A percentile compares a stretch with the other conserved stretches of the same genome.
Evolutionary conservation across 2,888 invertebrate genomes (phyloP).

Genomic region (Antheraea yamamai): DNA sequence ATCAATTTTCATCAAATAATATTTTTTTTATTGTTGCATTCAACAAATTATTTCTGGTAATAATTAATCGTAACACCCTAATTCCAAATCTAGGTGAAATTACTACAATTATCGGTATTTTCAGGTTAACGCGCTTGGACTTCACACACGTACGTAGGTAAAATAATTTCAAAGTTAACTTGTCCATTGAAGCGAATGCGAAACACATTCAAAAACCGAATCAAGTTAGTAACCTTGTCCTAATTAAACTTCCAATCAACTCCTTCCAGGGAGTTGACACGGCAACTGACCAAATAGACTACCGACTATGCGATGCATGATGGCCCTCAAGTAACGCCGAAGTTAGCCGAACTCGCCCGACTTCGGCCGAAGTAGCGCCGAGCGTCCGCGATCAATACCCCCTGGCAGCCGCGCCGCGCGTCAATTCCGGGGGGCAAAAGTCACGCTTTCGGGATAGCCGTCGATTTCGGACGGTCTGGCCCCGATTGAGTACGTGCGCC

Average conservation of each 20-base stretch:
- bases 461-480: constrained; percentile 71
- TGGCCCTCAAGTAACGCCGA: constrained; percentile 68
- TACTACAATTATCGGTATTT: no score
- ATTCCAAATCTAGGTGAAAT: no score
- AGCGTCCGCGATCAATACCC: constrained; percentile 75
- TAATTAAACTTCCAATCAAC: constrained; percentile 77
- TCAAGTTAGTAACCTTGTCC: constrained; percentile 69
- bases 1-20: no score
- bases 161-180: background rate
- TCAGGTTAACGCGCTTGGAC: no score
- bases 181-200: background rate
- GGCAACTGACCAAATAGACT: constrained; percentile 67
- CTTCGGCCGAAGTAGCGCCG: constrained; percentile 65
- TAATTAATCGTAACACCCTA: no score
- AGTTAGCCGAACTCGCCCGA: constrained; percentile 67
- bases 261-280: constrained; percentile 69
- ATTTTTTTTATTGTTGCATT: no score
- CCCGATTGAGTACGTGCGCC: constrained; percentile 55
- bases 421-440: constrained; percentile 78
- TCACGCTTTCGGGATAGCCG: constrained; percentile 76
- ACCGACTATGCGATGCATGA: constrained; percentile 51
- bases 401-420: constrained; percentile 64
- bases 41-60: no score
- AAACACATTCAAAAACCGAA: constrained; percentile 42
- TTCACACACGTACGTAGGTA: no score